Percentiles rank a stretch among this genome's conserved stretches.
Evolutionary conservation across 2,113 vertebrate species (phyloP).

Genomic region (Narcine bancroftii): DNA sequence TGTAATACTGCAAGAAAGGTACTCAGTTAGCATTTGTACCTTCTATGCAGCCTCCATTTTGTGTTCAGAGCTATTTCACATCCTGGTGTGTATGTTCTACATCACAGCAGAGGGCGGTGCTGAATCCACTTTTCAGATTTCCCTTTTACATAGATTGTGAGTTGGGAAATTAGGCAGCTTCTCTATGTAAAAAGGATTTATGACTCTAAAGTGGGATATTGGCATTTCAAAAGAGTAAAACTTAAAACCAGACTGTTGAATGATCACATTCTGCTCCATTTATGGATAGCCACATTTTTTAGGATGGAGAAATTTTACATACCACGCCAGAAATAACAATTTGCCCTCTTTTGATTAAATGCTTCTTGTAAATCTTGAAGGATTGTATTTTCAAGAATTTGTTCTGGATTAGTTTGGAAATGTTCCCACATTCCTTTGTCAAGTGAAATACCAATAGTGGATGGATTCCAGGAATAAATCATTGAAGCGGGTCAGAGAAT

Average conservation of each 20-base stretch:
- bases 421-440: not conserved
- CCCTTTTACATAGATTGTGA: no score
- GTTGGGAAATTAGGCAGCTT: no score
- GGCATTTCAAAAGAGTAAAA: not conserved
- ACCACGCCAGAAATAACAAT: not conserved
- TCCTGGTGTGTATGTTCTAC: not conserved
- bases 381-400: not conserved
- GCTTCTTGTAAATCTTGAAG: not conserved
- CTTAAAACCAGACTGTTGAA: not conserved
- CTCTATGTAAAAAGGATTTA: not conserved
- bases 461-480: not conserved
- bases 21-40: no score
- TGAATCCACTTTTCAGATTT: no score
- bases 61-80: not conserved
- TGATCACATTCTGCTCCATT: not conserved
- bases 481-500: not conserved
- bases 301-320: not conserved
- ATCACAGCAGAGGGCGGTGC: no score
- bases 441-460: not conserved
- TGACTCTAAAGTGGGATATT: not conserved
- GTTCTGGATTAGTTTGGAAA: not conserved
- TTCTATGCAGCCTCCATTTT: no score
- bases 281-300: not conserved
- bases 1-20: no score
- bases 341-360: not conserved